Evolutionary conservation across 2,113 vertebrate species (phyloP).

Genomic region (Paramisgurnus dabryanus): DNA sequence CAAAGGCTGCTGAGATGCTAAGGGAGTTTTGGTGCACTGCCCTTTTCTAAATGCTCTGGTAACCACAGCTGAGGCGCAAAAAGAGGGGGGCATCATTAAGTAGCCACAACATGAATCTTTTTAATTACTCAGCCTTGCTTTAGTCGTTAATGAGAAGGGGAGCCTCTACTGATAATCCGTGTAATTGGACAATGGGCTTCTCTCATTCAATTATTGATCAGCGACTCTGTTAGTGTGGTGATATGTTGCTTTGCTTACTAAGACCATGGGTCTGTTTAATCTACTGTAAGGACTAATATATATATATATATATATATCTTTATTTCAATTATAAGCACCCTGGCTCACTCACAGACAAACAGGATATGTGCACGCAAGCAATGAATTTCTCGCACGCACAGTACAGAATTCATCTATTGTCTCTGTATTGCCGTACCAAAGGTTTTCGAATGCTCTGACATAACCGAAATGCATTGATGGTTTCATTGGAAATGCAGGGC

Average conservation of each 20-base stretch:
- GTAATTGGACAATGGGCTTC: conserved; percentile 76
- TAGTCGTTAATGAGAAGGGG: conserved; percentile 69
- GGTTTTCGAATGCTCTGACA: conserved; percentile 27
- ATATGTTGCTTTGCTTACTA: conserved; percentile 56
- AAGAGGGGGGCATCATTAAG: conserved; percentile 70
- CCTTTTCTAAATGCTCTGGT: conserved; percentile 64
- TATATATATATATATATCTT: neutral
- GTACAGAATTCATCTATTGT: neutral
- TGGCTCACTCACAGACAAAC: conserved; percentile 14
- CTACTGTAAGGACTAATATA: conserved; percentile 19
- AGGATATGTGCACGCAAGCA: neutral
- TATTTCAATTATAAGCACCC: conserved; percentile 4
- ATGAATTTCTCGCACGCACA: neutral
- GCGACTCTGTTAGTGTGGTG: conserved; percentile 67
- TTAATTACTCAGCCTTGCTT: conserved; percentile 65
- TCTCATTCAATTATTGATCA: conserved; percentile 77
- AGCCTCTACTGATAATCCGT: conserved; percentile 74
- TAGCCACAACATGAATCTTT: conserved; percentile 71
- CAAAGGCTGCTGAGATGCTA: conserved; percentile 16
- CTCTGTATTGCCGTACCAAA: conserved; percentile 5
- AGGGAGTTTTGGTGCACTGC: conserved; percentile 25
- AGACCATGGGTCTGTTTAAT: conserved; percentile 33
- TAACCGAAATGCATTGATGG: conserved; percentile 47
- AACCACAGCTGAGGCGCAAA: conserved; percentile 68
- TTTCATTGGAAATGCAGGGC: conserved; percentile 50